These are phyloP conservation scores for Atherinosoma microstoma DNA, from an alignment of 2,797 vertebrate genomes.

Conservation along the genomic window DNA sequence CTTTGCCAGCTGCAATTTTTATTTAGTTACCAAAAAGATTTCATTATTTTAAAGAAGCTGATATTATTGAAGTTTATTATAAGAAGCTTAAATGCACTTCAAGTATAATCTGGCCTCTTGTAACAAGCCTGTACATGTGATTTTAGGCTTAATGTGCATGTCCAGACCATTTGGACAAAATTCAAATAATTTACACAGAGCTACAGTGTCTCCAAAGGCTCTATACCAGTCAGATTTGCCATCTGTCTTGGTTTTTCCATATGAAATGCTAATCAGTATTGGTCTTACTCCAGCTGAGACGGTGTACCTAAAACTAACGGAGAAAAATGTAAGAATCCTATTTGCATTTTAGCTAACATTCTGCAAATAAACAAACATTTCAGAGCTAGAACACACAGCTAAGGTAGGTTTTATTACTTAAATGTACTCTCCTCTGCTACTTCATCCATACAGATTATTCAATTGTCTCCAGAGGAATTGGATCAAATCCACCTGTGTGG, in stretches of 20 bases:
- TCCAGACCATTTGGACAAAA: too few species aligned
- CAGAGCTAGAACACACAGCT: background rate
- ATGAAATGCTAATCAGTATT: background rate
- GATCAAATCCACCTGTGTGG: too few species aligned
- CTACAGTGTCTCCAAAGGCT: background rate
- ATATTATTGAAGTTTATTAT: conserved; percentile 4
- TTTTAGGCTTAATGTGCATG: too few species aligned
- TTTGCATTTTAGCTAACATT: background rate
- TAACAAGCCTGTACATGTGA: background rate
- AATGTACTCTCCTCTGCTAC: background rate
- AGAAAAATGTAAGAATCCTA: conserved; percentile 2
- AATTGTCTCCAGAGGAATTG: too few species aligned
- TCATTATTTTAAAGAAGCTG: background rate
- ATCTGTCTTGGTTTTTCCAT: background rate
- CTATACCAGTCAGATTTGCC: too few species aligned
- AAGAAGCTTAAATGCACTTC: background rate
- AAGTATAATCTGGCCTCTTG: conserved; percentile 1
- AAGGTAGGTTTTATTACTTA: background rate
- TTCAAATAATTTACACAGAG: background rate
- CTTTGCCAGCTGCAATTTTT: background rate
- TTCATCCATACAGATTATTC: background rate
- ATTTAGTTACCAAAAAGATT: background rate
- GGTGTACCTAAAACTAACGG: too few species aligned
- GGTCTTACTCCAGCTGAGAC: too few species aligned
- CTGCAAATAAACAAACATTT: background rate